Percentiles rank a stretch among this genome's conserved stretches.
Evolutionary conservation across 2,888 invertebrate genomes (phyloP).

Genomic region (Lobophora halterata): DNA sequence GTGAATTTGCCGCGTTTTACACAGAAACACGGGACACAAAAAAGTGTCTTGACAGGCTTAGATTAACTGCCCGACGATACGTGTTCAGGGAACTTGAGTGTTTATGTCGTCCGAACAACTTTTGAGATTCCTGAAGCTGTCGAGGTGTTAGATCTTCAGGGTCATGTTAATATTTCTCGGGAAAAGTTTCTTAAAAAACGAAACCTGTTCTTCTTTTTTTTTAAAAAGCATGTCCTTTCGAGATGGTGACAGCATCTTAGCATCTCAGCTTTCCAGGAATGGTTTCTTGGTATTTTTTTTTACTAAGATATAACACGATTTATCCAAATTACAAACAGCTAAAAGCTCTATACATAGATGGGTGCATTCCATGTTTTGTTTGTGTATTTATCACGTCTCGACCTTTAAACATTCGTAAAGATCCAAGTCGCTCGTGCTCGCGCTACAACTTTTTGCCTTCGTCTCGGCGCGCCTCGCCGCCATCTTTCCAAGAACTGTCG

Average conservation of each 20-base stretch:
- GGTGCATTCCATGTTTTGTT: constrained; percentile 27
- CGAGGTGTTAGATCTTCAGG: constrained; percentile 46
- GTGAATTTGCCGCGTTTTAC: constrained; percentile 41
- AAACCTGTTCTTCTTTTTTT: constrained; percentile 15
- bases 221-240: too few species aligned
- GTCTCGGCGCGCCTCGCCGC: constrained; percentile 42
- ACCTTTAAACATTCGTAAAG: constrained; percentile 45
- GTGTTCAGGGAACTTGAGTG: constrained; percentile 59
- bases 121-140: constrained; percentile 49
- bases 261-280: too few species aligned
- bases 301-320: too few species aligned
- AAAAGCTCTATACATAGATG: too few species aligned
- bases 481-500: constrained; percentile 68
- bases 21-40: constrained; percentile 37
- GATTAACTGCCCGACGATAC: constrained; percentile 53
- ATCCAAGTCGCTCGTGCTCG: constrained; percentile 58
- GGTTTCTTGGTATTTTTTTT: too few species aligned
- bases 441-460: constrained; percentile 55
- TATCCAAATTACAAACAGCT: too few species aligned
- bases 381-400: constrained; percentile 46
- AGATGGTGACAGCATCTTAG: too few species aligned
- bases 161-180: constrained; percentile 33
- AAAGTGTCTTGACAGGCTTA: constrained; percentile 50
- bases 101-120: constrained; percentile 51
- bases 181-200: constrained; percentile 13